phyloP scores from a whole-genome alignment of 2,113 vertebrate genomes.

The Corythoichthys haematopterus region DNA sequence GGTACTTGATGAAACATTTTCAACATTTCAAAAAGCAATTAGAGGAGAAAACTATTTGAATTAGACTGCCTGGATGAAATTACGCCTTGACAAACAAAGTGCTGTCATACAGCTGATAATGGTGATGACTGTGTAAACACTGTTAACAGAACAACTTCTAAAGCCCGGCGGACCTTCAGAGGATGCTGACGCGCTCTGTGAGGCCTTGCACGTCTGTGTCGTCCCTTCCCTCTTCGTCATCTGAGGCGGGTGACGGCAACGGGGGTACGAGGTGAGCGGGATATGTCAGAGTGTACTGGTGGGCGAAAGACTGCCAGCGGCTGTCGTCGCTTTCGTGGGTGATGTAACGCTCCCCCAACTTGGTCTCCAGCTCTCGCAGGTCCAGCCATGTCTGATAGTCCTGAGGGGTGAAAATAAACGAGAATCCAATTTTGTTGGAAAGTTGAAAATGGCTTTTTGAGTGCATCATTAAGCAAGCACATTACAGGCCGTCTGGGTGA shows the following conservation, averaged over 20 bases:
- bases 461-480: conserved; percentile 16
- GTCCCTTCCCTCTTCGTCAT: conserved; percentile 61
- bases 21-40: neutral
- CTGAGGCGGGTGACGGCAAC: conserved; percentile 27
- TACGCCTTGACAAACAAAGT: conserved; percentile 16
- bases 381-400: conserved; percentile 90
- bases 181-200: conserved; percentile 84
- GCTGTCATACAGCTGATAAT: conserved; percentile 10
- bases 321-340: conserved; percentile 89
- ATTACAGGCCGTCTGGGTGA: conserved; percentile 5
- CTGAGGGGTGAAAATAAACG: conserved; percentile 50
- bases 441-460: conserved; percentile 15
- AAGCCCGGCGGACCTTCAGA: conserved; percentile 63
- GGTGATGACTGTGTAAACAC: conserved; percentile 19
- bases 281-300: conserved; percentile 72
- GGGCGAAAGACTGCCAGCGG: conserved; percentile 82
- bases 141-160: neutral
- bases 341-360: conserved; percentile 84
- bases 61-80: conserved; percentile 15
- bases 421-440: conserved; percentile 13
- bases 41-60: conserved; percentile 1
- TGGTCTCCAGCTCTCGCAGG: conserved; percentile 83
- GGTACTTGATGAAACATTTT: neutral
- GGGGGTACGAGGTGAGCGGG: conserved; percentile 70
- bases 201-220: conserved; percentile 82